Conservation (phyloP, 2,113 vertebrate genomes). For the Lathamus discolor region DNA sequence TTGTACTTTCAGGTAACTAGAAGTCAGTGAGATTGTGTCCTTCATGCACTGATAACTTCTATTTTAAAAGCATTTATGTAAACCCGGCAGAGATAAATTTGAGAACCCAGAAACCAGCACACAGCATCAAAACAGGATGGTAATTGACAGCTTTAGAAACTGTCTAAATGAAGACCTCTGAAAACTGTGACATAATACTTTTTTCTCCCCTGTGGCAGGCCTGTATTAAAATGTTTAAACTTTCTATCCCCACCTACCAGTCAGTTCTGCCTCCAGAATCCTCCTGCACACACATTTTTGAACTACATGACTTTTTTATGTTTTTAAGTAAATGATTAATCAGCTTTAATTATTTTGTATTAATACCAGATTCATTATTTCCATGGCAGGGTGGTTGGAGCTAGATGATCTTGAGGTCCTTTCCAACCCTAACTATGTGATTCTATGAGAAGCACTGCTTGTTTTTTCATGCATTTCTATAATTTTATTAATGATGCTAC, state of each 20-base stretch:
- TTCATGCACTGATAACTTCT: constrained; percentile 25
- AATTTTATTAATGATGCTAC: not conserved
- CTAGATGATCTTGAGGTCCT: too few relatives aligned
- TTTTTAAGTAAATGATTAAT: not conserved
- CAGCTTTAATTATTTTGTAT: not conserved
- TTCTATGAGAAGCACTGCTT: not conserved
- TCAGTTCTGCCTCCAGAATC: not conserved
- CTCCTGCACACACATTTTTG: not conserved
- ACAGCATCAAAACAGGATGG: not conserved
- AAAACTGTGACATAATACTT: not conserved
- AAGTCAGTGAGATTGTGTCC: not conserved
- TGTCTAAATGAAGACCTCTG: not conserved
- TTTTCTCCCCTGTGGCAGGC: not conserved
- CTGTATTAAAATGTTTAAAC: not conserved
- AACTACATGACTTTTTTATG: not conserved
- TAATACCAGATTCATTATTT: not conserved
- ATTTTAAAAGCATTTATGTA: constrained; percentile 9
- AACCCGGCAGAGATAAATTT: not conserved
- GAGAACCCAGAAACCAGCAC: not conserved
- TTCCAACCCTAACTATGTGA: too few relatives aligned
- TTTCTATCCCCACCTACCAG: not conserved
- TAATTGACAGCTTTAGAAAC: not conserved
- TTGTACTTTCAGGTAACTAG: not conserved
- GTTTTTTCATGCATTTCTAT: not conserved
- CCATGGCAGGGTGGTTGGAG: too few relatives aligned